Base-by-base conservation (phyloP, 1,140 invertebrate genomes). In the Solenopsis invicta region DNA sequence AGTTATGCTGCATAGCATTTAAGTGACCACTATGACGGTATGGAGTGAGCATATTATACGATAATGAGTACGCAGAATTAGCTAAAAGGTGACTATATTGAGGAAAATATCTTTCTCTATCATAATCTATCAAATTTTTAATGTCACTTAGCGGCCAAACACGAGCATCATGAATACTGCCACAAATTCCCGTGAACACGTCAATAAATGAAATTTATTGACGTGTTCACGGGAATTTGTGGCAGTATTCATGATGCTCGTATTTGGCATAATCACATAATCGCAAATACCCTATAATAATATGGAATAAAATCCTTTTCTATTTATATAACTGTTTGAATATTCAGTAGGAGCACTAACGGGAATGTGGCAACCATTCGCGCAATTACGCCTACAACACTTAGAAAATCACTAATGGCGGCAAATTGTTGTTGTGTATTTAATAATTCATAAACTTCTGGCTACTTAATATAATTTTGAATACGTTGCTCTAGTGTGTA, bases 241-340 rank as follows among this genome's bases (percentile, higher is more conserved):
- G n/a, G n/a, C n/a, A n/a, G n/a, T n/a, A n/a, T n/a, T n/a, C n/a
- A n/a, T n/a, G n/a, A n/a, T n/a, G n/a, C n/a, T n/a, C n/a, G n/a
- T n/a, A n/a, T n/a, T n/a, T 56, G n/a, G n/a, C n/a, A n/a, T n/a
- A n/a, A n/a, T 67, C 29, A 80, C 45, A 37, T 69, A 0, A 69
- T 80, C 21, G 21, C 48, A 80, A 52, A 80, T 80, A 13, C 62
- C 77, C 69, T 80, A 62, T 4, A 80, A 16, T 45, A 76, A 5
- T 74, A 74, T 74, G 5, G 71, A 74, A 74, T 74, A 9, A 54
- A 34, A 74, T n/a, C n/a, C n/a, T n/a, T n/a, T n/a, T n/a, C n/a
- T n/a, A n/a, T n/a, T n/a, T n/a, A n/a, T n/a, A n/a, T n/a, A n/a
- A n/a, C n/a, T n/a, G n/a, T n/a, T n/a, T n/a, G n/a, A n/a, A n/a